A percentile compares a stretch with the other conserved stretches of the same genome.
Evolutionary conservation across 2,888 invertebrate genomes (phyloP).

Genomic region (Mactromeris polynyma): DNA sequence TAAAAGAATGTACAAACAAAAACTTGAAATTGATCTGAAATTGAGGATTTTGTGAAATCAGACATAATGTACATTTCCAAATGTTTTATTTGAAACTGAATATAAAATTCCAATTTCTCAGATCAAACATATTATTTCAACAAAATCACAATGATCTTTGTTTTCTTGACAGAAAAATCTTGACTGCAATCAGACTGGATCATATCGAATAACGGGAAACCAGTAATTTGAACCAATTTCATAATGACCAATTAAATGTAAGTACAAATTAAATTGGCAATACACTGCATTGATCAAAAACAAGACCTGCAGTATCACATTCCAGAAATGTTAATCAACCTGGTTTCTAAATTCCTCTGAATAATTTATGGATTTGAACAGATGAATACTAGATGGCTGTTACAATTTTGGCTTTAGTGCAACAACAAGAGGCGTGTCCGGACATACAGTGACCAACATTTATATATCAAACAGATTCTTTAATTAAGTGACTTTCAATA

Average conservation of each 20-base stretch:
- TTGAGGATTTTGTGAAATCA: not conserved
- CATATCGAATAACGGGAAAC: not conserved
- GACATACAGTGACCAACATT: conserved; percentile 15
- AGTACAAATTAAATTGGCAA: conserved; percentile 23
- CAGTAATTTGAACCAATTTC: not conserved
- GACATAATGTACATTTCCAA: not conserved
- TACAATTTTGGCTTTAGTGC: not conserved
- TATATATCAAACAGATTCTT: conserved; percentile 9
- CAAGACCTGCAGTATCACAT: conserved; percentile 6
- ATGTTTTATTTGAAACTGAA: not conserved
- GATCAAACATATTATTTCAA: conserved; percentile 9
- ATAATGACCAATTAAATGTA: conserved; percentile 12
- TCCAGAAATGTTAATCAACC: conserved; percentile 37
- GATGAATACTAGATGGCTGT: not conserved
- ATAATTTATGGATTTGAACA: conserved; percentile 30
- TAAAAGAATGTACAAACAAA: no score
- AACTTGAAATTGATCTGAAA: not conserved
- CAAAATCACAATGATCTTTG: not conserved
- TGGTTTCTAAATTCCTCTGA: conserved; percentile 34
- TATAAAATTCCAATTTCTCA: not conserved
- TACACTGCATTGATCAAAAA: not conserved
- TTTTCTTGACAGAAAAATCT: not conserved
- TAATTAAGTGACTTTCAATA: conserved; percentile 27
- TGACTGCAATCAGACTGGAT: not conserved
- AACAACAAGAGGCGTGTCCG: conserved; percentile 23